Conservation (phyloP, 2,113 vertebrate species). For the Prunella himalayana region DNA sequence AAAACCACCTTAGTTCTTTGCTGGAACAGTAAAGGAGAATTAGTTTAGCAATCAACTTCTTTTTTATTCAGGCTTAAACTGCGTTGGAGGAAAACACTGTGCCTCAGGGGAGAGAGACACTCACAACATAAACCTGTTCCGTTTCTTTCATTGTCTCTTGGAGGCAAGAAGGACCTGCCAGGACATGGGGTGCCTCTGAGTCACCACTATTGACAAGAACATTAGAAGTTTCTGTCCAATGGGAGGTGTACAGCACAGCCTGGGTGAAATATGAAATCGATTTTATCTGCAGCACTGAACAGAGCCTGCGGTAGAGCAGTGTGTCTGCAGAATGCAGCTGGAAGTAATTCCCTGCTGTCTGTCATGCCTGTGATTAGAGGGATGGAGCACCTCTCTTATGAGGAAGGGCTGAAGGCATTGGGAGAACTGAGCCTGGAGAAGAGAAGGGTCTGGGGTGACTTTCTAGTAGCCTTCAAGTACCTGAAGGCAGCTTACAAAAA, state of each 20-base stretch:
- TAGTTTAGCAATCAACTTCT: neutral
- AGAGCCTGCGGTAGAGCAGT: neutral
- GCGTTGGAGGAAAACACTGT: neutral
- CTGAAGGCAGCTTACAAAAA: neutral
- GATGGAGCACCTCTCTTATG: neutral
- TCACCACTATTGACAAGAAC: neutral
- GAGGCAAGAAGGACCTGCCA: neutral
- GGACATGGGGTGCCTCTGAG: neutral
- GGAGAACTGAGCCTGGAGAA: neutral
- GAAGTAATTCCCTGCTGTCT: neutral
- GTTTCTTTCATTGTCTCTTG: neutral
- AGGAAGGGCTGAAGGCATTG: neutral
- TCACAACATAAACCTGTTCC: neutral
- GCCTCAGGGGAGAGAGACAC: neutral
- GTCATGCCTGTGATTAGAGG: neutral
- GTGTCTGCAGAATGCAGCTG: neutral
- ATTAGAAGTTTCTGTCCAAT: neutral
- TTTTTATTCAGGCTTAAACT: neutral
- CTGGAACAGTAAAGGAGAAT: neutral
- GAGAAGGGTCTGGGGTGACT: neutral
- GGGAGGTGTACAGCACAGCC: neutral
- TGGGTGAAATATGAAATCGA: neutral
- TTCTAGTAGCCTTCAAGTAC: neutral
- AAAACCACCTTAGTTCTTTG: neutral
- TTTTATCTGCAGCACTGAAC: neutral